phyloP scores from a whole-genome alignment of 2,888 invertebrate species.

The Galerucella pusilla region DNA sequence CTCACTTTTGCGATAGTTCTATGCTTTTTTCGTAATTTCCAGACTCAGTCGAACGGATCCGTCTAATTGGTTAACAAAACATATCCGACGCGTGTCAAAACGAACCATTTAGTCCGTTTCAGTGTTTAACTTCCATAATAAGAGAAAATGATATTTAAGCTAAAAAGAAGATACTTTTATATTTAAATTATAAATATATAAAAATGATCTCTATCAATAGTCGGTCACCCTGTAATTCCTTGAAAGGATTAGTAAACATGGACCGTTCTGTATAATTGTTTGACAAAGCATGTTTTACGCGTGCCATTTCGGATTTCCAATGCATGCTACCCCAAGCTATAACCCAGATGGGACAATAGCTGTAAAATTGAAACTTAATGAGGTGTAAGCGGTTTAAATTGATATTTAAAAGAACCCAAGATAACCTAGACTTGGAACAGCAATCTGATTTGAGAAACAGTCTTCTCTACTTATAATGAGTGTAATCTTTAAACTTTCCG shows the following conservation, averaged over 20 bases:
- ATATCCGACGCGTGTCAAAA: background rate
- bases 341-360: conserved; percentile 67
- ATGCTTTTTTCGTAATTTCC: conserved; percentile 6
- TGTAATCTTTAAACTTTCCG: conserved; percentile 56
- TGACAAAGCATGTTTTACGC: conserved; percentile 55
- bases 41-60: background rate
- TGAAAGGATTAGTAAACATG: background rate
- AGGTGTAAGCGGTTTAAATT: conserved; percentile 67
- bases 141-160: background rate
- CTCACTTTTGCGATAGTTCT: conserved; percentile 13
- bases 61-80: conserved; percentile 9
- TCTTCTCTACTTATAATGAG: conserved; percentile 62
- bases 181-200: no score
- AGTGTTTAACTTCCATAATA: background rate
- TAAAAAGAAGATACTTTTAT: no score
- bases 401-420: conserved; percentile 67
- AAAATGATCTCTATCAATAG: background rate
- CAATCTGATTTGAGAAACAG: conserved; percentile 66
- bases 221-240: background rate
- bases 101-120: no score
- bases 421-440: conserved; percentile 64
- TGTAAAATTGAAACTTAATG: conserved; percentile 68
- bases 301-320: conserved; percentile 60
- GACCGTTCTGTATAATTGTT: conserved; percentile 50
- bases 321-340: conserved; percentile 64